Evolutionary conservation across 2,113 vertebrate species (phyloP).

Genomic region (Aplodontia rufa): DNA sequence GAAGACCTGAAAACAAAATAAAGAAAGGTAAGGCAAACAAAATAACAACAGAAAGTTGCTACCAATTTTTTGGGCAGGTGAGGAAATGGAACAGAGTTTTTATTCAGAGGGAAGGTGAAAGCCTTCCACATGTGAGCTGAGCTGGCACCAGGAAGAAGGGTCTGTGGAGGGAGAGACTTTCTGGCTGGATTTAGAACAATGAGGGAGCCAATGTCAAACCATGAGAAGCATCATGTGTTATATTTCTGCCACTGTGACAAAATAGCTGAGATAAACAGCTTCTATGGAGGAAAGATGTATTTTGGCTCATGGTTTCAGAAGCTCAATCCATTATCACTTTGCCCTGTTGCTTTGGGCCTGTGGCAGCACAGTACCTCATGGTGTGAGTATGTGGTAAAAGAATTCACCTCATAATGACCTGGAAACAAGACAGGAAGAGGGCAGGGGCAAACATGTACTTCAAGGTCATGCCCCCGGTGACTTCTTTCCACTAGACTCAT

Average conservation of each 20-base stretch:
- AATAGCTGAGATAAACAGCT: neutral
- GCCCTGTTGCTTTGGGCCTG: neutral
- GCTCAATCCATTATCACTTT: neutral
- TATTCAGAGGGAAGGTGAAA: neutral
- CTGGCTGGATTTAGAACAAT: neutral
- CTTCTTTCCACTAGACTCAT: neutral
- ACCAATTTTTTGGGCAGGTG: neutral
- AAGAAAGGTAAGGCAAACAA: conserved; percentile 8
- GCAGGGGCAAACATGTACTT: neutral
- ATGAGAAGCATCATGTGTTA: neutral
- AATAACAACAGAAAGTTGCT: neutral
- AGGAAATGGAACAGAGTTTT: neutral
- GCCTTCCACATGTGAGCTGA: neutral
- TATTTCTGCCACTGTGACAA: neutral
- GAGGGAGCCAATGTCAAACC: neutral
- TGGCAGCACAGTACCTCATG: too few species aligned
- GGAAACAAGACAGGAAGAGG: neutral
- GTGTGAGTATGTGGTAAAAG: neutral
- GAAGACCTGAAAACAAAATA: neutral
- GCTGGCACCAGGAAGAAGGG: neutral
- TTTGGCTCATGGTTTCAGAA: neutral
- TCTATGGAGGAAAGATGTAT: neutral
- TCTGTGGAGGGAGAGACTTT: neutral
- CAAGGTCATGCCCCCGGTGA: neutral
- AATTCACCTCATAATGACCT: neutral